phyloP scores from a whole-genome alignment of 1,140 invertebrate genomes.

The Sarcophaga bullata region DNA sequence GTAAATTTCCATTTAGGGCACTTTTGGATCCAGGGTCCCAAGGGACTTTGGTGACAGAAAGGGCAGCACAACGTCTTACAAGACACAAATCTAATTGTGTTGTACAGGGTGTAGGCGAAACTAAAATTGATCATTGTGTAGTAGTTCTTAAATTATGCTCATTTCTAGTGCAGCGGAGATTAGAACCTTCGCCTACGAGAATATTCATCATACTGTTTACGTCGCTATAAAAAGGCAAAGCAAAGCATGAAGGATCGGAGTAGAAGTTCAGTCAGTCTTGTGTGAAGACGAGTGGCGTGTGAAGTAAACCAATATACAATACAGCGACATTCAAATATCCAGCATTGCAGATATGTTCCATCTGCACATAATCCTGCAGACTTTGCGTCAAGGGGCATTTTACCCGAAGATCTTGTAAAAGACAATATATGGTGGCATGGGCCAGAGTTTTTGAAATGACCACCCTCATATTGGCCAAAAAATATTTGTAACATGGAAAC shows the following conservation, averaged over 20 bases:
- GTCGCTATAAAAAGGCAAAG: too few species aligned
- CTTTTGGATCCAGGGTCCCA: conserved; percentile 39
- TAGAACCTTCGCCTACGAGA: too few species aligned
- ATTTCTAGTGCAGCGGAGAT: too few species aligned
- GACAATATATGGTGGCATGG: conserved; percentile 40
- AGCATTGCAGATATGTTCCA: conserved; percentile 31
- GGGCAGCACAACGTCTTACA: background rate
- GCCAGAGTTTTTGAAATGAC: conserved; percentile 32
- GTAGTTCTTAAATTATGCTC: background rate
- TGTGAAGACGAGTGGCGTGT: too few species aligned
- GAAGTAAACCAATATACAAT: too few species aligned
- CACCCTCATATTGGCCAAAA: conserved; percentile 21
- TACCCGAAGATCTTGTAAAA: conserved; percentile 25
- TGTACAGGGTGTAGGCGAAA: background rate
- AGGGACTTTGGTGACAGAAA: conserved; percentile 28
- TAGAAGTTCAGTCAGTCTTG: too few species aligned
- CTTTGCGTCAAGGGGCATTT: conserved; percentile 28
- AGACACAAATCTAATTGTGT: background rate
- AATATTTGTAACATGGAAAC: background rate
- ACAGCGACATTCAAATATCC: background rate
- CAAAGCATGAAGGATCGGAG: too few species aligned
- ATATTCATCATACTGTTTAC: too few species aligned
- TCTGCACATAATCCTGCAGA: conserved; percentile 39
- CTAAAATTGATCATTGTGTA: background rate
- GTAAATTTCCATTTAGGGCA: conserved; percentile 14